Conservation (phyloP, 2,888 invertebrate species). For the Drosophila mulleri region DNA sequence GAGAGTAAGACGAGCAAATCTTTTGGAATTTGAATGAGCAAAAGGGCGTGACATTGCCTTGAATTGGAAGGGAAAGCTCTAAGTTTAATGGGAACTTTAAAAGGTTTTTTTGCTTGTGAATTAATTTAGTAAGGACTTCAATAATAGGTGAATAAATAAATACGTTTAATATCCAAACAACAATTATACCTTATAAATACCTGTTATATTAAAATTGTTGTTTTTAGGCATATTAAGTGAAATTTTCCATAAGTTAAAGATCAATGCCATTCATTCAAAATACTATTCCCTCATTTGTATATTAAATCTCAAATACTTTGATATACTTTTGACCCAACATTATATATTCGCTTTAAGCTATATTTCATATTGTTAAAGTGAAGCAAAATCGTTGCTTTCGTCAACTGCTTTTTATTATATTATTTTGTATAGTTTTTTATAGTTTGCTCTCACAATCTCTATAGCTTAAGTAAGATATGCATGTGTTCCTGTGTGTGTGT, state of each 20-base stretch:
- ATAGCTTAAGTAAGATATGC: constrained; percentile 4
- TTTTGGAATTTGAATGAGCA: not conserved
- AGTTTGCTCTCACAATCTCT: not conserved
- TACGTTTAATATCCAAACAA: no score
- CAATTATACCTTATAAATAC: no score
- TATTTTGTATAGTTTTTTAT: no score
- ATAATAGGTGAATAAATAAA: no score
- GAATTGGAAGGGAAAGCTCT: not conserved
- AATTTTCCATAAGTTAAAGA: no score
- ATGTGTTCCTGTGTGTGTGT: not conserved
- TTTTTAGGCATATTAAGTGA: no score
- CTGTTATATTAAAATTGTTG: no score
- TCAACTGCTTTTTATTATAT: not conserved
- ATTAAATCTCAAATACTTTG: no score
- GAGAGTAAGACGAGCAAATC: not conserved
- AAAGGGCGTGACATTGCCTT: not conserved
- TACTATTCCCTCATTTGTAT: no score
- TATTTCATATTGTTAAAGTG: not conserved
- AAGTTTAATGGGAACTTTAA: not conserved
- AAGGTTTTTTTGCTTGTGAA: not conserved
- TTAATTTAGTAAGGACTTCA: not conserved
- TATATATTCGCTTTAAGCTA: not conserved
- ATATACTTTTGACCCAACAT: no score
- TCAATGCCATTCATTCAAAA: no score
- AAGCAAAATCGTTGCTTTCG: not conserved